Base-by-base conservation (phyloP, 37 sponge, comb jelly and placozoan genomes). In the Mnemiopsis leidyi region DNA sequence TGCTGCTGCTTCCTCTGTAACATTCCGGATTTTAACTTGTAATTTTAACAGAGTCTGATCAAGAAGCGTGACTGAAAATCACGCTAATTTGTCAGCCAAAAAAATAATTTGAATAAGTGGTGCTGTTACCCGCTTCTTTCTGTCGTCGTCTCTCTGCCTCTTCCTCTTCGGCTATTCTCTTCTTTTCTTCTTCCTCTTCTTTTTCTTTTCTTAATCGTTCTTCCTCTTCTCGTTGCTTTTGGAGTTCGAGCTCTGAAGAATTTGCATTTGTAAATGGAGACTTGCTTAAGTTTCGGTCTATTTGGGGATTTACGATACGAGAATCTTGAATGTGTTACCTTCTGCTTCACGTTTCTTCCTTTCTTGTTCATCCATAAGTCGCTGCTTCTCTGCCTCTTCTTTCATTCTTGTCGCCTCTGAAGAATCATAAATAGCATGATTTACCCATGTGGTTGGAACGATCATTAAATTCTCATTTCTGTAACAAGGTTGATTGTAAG, bases 141-240 rank as follows among this genome's bases (percentile, higher is more conserved):
- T 33, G 9, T 85, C 90, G 5, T 85, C 39, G 0, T 85, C 29
- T 85, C 25, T 85, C 90, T 37, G 1, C 61, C 29, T 85, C 75
- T 48, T 48, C 61, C 13, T 32, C 79, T 77, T 77, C 79, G 9
- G 79, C 79, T 3, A 20, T 32, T 77, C 35, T 77, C 35, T 32
- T 77, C 33, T 36, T 31, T 20, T 77, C 79, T 34, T 77, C 79
- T 32, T 77, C 79, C 33, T 77, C 61, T 13, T 48, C 61, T 13
- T 48, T 48, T 13, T 48, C 61, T 48, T 48, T 48, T 48, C 61
- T 48, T 48, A 48, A 48, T 13, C 61, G 5, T 48, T 48, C 61
- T 18, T 71, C 75, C 75, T 71, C 75, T 18, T 2, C 61, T 48
- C 13, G 9, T 48, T 48, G 61, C 61, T 48, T 13, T 13, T 48